Base-by-base conservation (phyloP, 2,797 vertebrate genomes). In the Sebastes minor region DNA sequence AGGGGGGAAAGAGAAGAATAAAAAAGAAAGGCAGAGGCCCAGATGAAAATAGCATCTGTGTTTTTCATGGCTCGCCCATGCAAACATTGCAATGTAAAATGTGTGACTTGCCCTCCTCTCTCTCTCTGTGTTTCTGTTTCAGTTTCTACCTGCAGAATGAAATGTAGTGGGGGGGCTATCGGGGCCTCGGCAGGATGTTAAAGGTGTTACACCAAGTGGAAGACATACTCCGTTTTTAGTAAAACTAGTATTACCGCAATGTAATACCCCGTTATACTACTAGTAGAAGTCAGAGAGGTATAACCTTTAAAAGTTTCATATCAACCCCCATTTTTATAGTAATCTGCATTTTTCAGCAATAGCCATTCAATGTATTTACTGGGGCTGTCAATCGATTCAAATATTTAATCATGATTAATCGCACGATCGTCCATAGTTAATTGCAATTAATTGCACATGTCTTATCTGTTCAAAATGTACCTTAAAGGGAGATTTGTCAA, bases 41-140 rank as follows among this genome's bases (percentile, higher is more conserved):
- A 97, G 97, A 97, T 97, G 97, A 97, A 98, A 98, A 97, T 96
- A 97, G 97, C 97, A 97, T 97, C 96, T 97, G 96, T 97, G 97
- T 96, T 97, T 97, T 97, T 97, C 96, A 96, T 96, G 96, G 96
- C 94, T 97, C 96, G 95, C 94, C 96, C 96, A 96, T 96, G 97
- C 96, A 96, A 96, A 96, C 96, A 95, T 95, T 90, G 95, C 95
- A 89, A 95, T 92, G 95, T 96, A 94, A 96, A 95, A 97, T 95
- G 95, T 94, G 95, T 95, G 95, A 95, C 95, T 95, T 95, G 95
- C 94, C 87, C 92, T 94, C 65, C 46, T 66, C 35, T 38, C 35
- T 38, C 13, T 38, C n/a, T 69, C 42, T 74, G 18, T 61, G 59
- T 66, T 65, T 81, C 67, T 27, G 42, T 57, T 30, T 69, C 42